Evolutionary conservation across 2,113 vertebrate genomes (phyloP), one percentile per base, ranked within the genome.

Genomic region (Miniopterus natalensis): DNA sequence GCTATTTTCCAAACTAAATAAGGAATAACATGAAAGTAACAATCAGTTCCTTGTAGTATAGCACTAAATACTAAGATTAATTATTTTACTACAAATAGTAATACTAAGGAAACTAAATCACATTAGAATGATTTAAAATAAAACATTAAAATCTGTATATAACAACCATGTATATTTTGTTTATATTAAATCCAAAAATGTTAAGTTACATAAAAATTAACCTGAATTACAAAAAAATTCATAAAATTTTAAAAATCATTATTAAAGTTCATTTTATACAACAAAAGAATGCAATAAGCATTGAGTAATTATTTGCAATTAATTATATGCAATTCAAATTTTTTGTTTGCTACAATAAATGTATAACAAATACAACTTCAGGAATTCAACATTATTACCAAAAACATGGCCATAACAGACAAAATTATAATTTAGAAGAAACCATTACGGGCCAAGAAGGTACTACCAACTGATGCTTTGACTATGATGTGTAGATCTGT

Each of bases 1-100:
- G 75, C 23, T 97, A 47, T 96, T 93, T 96, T 63, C 93, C 78
- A 95, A 90, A 97, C 78, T 91, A 70, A 79, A 75, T 84, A 79
- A 95, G 86, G 65, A 97, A 73, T 53, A 95, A 83, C 40, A 86
- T 20, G 5, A 59, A 61, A 3, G 0, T 73, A 94, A 61, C n/a
- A 86, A 63, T 78, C 2, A 92, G 71, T 2, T 53, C 23, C 65
- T 79, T 83, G 25, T 61, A 90, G 10, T 70, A 79, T 2, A 61
- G 23, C 25, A 92, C 17, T 74, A 85, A 91, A 92, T 88, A 75
- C 81, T 55, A 79, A 66, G 8, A 51, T 63, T 51, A 61, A 59
- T 47, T 61, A 71, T 66, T 84, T 94, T 14, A 5, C n/a, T 86
- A 90, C n/a, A 75, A 84, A 66, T 49, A 70, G 20, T 40, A 91